Conservation (phyloP, 2,797 vertebrate genomes). For the Pempheris klunzingeri region DNA sequence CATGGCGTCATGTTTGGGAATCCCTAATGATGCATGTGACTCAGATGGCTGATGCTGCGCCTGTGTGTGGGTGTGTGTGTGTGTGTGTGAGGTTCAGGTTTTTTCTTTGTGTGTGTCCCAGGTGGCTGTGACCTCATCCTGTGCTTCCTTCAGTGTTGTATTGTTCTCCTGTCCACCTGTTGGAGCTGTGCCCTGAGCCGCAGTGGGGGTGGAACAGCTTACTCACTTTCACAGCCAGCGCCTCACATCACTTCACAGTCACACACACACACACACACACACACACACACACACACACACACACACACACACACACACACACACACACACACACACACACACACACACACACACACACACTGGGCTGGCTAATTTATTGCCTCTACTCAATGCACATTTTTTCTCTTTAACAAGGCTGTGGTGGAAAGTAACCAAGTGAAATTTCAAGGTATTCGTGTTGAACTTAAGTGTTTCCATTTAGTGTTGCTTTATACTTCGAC, state of each 20-base stretch:
- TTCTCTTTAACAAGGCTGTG: background rate
- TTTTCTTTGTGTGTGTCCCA: constrained; percentile 25
- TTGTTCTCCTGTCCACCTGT: constrained; percentile 75
- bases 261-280: constrained; percentile 18
- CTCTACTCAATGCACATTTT: background rate
- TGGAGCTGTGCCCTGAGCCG: constrained; percentile 53
- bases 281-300: constrained; percentile 16
- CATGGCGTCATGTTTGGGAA: constrained; percentile 29
- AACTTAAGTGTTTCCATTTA: background rate
- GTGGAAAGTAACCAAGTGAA: background rate
- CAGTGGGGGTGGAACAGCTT: constrained; percentile 41
- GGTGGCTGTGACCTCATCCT: constrained; percentile 55
- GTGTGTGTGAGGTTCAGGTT: constrained; percentile 8
- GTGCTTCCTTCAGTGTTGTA: constrained; percentile 33
- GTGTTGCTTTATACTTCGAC: background rate
- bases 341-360: background rate
- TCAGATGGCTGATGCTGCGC: constrained; percentile 22
- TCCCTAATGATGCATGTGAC: constrained; percentile 30
- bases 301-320: constrained; percentile 15
- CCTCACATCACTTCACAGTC: constrained; percentile 34
- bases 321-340: constrained; percentile 2
- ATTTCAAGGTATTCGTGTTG: background rate
- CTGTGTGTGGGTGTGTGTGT: constrained; percentile 11
- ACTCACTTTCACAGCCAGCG: constrained; percentile 69
- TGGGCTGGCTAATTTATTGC: constrained; percentile 10